Evolutionary conservation across 2,113 vertebrate genomes (phyloP).

Genomic region (Hepsetus odoe): DNA sequence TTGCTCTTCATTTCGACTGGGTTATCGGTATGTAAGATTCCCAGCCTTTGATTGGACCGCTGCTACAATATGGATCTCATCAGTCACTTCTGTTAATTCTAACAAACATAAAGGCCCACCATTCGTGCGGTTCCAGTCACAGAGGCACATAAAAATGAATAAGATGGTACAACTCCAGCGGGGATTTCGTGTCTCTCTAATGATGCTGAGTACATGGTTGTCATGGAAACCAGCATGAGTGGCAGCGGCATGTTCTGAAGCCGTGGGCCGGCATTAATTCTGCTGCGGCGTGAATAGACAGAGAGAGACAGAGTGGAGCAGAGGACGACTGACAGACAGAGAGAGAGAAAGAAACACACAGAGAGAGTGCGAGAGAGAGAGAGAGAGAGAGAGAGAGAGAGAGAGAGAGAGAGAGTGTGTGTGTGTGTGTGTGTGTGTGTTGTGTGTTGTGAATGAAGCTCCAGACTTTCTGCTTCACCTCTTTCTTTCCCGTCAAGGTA

Average conservation of each 20-base stretch:
- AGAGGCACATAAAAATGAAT: neutral
- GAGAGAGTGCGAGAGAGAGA: neutral
- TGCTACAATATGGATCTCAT: too few relatives aligned
- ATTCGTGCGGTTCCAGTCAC: too few relatives aligned
- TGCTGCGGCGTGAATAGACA: neutral
- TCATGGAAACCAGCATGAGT: neutral
- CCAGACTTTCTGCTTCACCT: constrained; percentile 24
- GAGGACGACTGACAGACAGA: neutral
- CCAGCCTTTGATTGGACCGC: too few relatives aligned
- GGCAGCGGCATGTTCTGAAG: constrained; percentile 10
- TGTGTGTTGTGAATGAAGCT: neutral
- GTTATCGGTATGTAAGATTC: too few relatives aligned
- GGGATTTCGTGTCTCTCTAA: neutral
- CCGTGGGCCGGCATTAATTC: neutral
- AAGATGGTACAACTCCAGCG: neutral
- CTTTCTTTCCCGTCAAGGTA: constrained; percentile 28
- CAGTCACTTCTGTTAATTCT: too few relatives aligned
- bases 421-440: too few relatives aligned
- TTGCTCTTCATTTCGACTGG: too few relatives aligned
- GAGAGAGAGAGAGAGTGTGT: neutral
- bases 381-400: neutral
- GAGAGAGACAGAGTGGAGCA: neutral
- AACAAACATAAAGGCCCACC: too few relatives aligned
- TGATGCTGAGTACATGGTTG: neutral
- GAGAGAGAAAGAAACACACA: neutral